Base-by-base conservation (phyloP, 2,113 vertebrate genomes). In the Plotosus lineatus region DNA sequence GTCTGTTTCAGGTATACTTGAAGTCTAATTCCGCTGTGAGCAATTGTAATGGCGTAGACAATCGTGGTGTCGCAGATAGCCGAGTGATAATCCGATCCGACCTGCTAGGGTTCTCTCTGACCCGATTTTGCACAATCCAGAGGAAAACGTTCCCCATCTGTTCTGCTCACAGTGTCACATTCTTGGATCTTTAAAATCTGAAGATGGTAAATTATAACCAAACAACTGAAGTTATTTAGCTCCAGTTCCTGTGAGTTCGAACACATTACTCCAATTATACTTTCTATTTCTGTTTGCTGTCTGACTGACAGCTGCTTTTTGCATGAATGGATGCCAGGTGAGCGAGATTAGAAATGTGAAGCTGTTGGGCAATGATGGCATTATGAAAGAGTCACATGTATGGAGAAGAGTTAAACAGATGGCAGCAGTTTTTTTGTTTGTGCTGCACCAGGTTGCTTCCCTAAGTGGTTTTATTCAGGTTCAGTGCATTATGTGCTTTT, bases 91-190 rank as follows among this genome's bases (percentile, higher is more conserved):
- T 75, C 69, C 72, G 82, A 90, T 87, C 85, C 31, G 28, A 77
- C 82, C 81, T 84, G 86, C 88, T 92, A 89, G 77, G 86, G 85
- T 92, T 92, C 85, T 23, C 74, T 46, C 14, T 89, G 89, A 88
- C 90, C 90, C 86, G 87, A 40, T 89, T 93, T 84, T 88, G 85
- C 91, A 86, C 81, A 69, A 58, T 83, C 80, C 83, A 74, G 31
- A 56, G 72, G 46, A 38, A 71, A 63, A 53, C 50, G 82, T 63
- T 46, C 61, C 40, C 63, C 55, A 69, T 61, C 76, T 84, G 71
- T 50, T 8, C 56, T 53, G 60, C 60, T 46, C 74, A 31, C 14
- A 17, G 48, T 75, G 58, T 75, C 53, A 26, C 38, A 73, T 77
- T 78, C 21, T 66, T 60, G 2, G 42, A 71, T 33, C 3, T 38